Evolutionary conservation across 1,140 invertebrate species (phyloP).

Genomic region (Agrypnia vestita): DNA sequence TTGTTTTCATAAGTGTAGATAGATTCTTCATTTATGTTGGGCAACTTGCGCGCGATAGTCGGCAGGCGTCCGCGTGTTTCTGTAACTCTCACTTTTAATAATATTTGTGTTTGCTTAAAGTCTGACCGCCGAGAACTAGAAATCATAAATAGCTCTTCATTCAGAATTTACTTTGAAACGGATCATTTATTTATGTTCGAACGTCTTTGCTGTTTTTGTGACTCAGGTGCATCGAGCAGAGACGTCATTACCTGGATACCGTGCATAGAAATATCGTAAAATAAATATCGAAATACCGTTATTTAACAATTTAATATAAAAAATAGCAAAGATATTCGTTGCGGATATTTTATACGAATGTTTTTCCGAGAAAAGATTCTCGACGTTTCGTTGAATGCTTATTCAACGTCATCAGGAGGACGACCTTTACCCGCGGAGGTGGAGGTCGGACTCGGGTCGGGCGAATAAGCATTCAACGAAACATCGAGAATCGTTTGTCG

Average conservation of each 20-base stretch:
- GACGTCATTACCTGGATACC: neutral
- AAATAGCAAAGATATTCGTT: no score
- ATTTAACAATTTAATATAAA: neutral
- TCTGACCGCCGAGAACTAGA: neutral
- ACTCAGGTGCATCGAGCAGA: neutral
- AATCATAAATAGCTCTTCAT: neutral
- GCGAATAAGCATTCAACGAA: no score
- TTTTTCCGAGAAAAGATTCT: no score
- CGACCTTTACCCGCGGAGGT: no score
- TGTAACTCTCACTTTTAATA: conserved; percentile 19
- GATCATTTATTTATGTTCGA: neutral
- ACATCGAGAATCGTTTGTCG: no score
- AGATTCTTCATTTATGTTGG: neutral
- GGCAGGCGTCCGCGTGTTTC: neutral
- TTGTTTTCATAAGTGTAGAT: neutral
- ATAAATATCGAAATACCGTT: neutral
- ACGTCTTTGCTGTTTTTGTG: neutral
- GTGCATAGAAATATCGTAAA: neutral
- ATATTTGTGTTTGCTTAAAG: neutral
- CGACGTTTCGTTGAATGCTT: no score
- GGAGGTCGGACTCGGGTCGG: no score
- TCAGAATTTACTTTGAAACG: neutral
- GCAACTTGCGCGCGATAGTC: neutral
- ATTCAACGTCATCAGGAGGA: no score
- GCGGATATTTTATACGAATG: no score